Percentiles rank a stretch among this genome's conserved stretches.
Evolutionary conservation across 2,888 invertebrate genomes (phyloP).

Genomic region (Mesorhabditis spiculigera): DNA sequence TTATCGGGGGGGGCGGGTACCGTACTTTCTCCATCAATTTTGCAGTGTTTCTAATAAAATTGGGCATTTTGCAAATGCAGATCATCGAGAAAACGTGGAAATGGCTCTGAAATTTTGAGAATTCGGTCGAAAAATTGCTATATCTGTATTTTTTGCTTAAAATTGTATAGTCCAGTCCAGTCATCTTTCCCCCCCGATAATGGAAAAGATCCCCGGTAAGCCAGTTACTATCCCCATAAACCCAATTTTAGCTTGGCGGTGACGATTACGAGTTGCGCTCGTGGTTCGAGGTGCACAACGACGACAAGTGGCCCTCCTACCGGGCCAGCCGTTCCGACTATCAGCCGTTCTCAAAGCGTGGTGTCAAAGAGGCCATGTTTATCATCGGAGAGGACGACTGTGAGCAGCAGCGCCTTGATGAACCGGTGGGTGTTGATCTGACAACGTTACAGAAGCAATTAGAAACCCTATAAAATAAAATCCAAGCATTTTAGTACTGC

Average conservation of each 20-base stretch:
- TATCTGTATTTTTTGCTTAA: no score
- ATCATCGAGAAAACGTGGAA: no score
- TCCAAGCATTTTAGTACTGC: slow-evolving; percentile 40
- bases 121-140: no score
- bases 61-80: no score
- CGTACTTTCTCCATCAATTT: no score
- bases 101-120: no score
- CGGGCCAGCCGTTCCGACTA: slow-evolving; percentile 16
- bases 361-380: slow-evolving; percentile 37
- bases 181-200: no score
- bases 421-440: slow-evolving; percentile 36
- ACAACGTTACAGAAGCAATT: background rate
- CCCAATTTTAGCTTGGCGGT: slow-evolving; percentile 35
- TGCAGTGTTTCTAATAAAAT: no score
- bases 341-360: slow-evolving; percentile 12
- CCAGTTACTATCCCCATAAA: background rate
- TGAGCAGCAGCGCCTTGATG: slow-evolving; percentile 44
- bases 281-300: slow-evolving; percentile 54
- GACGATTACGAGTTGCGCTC: slow-evolving; percentile 52
- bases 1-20: no score
- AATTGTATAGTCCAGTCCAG: no score
- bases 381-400: slow-evolving; percentile 54
- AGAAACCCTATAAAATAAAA: background rate
- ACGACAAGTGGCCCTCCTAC: slow-evolving; percentile 38
- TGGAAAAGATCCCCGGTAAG: no score